Evolutionary conservation across 2,888 invertebrate species (phyloP), one percentile per base, ranked within the genome.

Genomic region (Scaptomyza parva): DNA sequence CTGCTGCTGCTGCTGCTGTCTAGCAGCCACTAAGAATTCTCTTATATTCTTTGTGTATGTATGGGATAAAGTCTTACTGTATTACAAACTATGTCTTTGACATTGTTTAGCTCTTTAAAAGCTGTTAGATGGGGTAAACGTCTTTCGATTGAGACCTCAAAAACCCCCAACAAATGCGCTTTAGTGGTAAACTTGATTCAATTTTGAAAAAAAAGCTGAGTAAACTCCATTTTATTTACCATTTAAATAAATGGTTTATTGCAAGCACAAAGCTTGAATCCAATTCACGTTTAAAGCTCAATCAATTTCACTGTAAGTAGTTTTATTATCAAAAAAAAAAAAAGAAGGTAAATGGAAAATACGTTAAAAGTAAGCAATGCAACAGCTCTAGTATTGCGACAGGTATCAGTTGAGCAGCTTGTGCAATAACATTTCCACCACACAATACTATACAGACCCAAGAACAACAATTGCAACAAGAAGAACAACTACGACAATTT

Each of bases 321-420:
- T 47, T 30, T 30, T 3, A n/a, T n/a, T n/a, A n/a, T n/a, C n/a
- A n/a, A n/a, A 20, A 18, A n/a, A n/a, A 9, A 30, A 47, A 2
- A n/a, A 12, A 24, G 7, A 20, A 9, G 20, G 7, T 17, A 1
- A 37, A 44, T n/a, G 7, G 7, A 33, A 33, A 37, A 17, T 26
- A 24, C 37, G 12, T 9, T 28, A 14, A 18, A 17, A 14, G 22
- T 28, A 62, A 50, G 22, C 26, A 37, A 28, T 43, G 63, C 62
- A 63, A 63, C 48, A 44, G 44, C 24, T 63, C 35, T n/a, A 51
- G 35, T n/a, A 52, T 12, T 64, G 41, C 39, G 37, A 11, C 35
- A 62, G 64, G 53, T 64, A 44, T 43, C 40, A 64, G 47, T 26
- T 45, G 52, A 59, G 35, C 68, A 66, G 66, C 47, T 59, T 44